Percentiles rank a stretch among this genome's conserved stretches.
phyloP scores from a whole-genome alignment of 1,140 invertebrate genomes.

The Meloidogyne chitwoodi region DNA sequence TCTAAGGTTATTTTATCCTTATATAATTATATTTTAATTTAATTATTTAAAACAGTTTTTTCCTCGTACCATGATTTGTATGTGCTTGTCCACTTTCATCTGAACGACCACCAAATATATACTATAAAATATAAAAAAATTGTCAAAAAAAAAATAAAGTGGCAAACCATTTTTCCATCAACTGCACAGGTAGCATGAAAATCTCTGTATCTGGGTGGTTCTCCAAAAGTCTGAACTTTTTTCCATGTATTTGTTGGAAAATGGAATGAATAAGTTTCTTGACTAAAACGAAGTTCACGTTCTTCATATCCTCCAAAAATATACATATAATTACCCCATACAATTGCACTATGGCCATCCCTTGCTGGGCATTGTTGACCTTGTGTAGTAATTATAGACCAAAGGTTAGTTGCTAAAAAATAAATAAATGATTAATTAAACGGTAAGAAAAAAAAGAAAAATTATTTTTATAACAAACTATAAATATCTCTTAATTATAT shows the following conservation, averaged over 20 bases:
- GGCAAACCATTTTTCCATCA: constrained; percentile 67
- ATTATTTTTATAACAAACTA: background rate
- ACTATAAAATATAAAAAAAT: constrained; percentile 55
- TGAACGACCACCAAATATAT: constrained; percentile 79
- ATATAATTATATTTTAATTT: background rate
- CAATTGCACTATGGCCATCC: constrained; percentile 82
- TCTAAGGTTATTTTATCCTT: no score
- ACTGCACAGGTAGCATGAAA: constrained; percentile 79
- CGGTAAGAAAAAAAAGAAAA: background rate
- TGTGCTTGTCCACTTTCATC: constrained; percentile 66
- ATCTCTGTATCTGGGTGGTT: constrained; percentile 72
- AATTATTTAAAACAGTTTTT: background rate
- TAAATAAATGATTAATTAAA: no score
- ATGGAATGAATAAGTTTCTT: constrained; percentile 74
- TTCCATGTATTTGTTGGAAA: constrained; percentile 65
- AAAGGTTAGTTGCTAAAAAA: constrained; percentile 66
- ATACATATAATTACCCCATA: constrained; percentile 77
- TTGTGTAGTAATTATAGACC: constrained; percentile 68
- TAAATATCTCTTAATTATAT: background rate
- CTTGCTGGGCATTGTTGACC: constrained; percentile 73
- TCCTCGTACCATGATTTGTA: constrained; percentile 64
- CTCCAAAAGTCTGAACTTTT: constrained; percentile 62
- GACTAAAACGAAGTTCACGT: constrained; percentile 72
- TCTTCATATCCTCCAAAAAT: constrained; percentile 81
- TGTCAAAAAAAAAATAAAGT: background rate